These are phyloP conservation scores for Patella pellucida DNA, from an alignment of 2,888 invertebrate species.

Conservation along the genomic window DNA sequence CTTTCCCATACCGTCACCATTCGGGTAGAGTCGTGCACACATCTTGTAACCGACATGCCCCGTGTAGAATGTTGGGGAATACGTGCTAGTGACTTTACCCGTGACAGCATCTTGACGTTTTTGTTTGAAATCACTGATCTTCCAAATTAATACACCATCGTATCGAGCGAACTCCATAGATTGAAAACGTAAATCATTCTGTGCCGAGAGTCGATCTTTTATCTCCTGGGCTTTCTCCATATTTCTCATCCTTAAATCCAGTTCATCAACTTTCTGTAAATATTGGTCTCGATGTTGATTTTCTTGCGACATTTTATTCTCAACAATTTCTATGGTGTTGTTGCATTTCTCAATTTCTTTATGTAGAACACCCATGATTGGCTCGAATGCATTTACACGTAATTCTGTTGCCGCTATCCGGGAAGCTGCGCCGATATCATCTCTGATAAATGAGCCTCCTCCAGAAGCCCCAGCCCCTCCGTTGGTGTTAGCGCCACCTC, in stretches of 20 bases:
- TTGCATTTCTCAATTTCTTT: slow-evolving; percentile 57
- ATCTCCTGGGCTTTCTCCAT: slow-evolving; percentile 44
- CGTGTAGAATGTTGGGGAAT: slow-evolving; percentile 67
- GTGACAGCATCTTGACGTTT: slow-evolving; percentile 59
- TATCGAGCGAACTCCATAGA: slow-evolving; percentile 57
- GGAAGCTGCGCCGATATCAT: not conserved
- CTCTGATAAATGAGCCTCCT: not conserved
- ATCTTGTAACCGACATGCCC: slow-evolving; percentile 65
- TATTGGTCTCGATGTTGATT: not conserved
- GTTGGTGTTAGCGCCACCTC: slow-evolving; percentile 1
- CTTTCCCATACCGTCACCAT: slow-evolving; percentile 68
- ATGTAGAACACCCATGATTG: slow-evolving; percentile 56
- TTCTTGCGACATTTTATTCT: slow-evolving; percentile 27
- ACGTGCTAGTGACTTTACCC: slow-evolving; percentile 60
- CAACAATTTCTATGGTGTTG: slow-evolving; percentile 47
- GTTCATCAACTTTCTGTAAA: slow-evolving; percentile 32
- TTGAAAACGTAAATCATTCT: slow-evolving; percentile 54
- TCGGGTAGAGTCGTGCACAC: slow-evolving; percentile 64
- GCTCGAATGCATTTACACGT: slow-evolving; percentile 50
- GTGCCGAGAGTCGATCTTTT: slow-evolving; percentile 50
- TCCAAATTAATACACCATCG: slow-evolving; percentile 68
- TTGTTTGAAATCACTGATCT: slow-evolving; percentile 59
- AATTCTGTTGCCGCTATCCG: slow-evolving; percentile 22
- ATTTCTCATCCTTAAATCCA: slow-evolving; percentile 38
- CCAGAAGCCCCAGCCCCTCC: slow-evolving; percentile 16